Evolutionary conservation across 2,113 vertebrate species (phyloP).

Genomic region (Oreocharis arfaki): DNA sequence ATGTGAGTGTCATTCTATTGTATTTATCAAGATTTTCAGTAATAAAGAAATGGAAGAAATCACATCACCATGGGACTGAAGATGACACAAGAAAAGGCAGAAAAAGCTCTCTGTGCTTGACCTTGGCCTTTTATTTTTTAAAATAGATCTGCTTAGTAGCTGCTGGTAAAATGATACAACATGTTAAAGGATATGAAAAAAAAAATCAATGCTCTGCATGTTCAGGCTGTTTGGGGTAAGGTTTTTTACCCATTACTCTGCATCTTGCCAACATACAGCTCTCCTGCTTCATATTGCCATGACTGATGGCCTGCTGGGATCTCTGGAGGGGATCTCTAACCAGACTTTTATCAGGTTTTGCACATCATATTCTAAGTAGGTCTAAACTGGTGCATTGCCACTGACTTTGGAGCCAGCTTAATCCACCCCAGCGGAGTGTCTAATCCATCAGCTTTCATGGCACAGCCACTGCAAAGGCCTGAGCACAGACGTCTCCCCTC

Average conservation of each 20-base stretch:
- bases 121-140: background rate
- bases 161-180: background rate
- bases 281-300: background rate
- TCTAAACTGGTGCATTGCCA: background rate
- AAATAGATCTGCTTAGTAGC: background rate
- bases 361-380: background rate
- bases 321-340: background rate
- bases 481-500: background rate
- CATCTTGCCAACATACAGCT: background rate
- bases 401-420: background rate
- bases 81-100: background rate
- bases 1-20: background rate
- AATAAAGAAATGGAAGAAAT: background rate
- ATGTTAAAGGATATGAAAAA: background rate
- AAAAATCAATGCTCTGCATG: background rate
- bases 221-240: background rate
- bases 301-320: background rate
- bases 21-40: background rate
- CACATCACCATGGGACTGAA: background rate
- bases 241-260: background rate
- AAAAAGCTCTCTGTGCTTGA: background rate
- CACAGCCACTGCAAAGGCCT: background rate
- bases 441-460: background rate
- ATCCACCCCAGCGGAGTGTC: background rate
- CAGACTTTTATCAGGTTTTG: background rate